Percentiles rank a stretch among this genome's conserved stretches.
Evolutionary conservation across 2,113 vertebrate genomes (phyloP).

Genomic region (Caloenas nicobarica): DNA sequence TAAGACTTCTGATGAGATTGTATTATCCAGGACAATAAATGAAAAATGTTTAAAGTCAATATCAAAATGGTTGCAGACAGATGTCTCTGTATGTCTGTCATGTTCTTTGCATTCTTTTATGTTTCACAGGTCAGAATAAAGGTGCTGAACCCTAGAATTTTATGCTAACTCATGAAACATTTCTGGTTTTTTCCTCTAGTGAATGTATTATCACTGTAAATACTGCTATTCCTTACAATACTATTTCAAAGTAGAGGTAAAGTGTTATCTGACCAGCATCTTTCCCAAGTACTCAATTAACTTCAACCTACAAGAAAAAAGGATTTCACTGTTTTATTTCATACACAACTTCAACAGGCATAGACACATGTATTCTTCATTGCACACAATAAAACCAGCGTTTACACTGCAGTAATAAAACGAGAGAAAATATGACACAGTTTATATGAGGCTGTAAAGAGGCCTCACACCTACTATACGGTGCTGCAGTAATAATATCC

Average conservation of each 20-base stretch:
- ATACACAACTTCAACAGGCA: neutral
- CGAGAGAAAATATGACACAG: constrained; percentile 33
- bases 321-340: neutral
- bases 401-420: constrained; percentile 49
- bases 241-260: neutral
- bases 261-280: neutral
- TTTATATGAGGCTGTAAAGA: constrained; percentile 55
- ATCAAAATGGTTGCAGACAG: neutral
- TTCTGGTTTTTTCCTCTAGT: neutral
- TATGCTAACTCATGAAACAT: neutral
- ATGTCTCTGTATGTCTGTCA: neutral
- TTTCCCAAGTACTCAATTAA: neutral
- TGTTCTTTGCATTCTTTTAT: neutral
- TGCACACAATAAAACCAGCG: constrained; percentile 23
- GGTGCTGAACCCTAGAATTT: neutral
- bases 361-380: constrained; percentile 30
- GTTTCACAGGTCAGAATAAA: neutral
- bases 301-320: neutral
- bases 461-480: constrained; percentile 18
- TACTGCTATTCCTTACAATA: neutral
- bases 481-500: constrained; percentile 35
- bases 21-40: neutral
- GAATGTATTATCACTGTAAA: neutral
- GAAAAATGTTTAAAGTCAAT: neutral
- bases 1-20: neutral